Evolutionary conservation across 2,888 invertebrate species (phyloP).

Genomic region (Sclerodermus sp.): DNA sequence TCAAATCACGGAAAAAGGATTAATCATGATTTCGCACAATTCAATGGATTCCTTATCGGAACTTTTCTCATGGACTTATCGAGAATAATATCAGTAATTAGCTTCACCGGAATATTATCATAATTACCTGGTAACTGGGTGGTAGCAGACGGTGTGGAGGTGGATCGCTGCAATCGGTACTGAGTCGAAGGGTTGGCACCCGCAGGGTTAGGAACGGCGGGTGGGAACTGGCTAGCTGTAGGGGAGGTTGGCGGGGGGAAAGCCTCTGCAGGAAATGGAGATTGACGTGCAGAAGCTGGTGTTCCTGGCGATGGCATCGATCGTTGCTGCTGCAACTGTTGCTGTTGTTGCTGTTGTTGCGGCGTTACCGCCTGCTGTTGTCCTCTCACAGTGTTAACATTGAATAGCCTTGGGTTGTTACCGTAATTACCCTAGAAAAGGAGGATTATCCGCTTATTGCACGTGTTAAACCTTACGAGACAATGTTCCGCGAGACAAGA

Average conservation of each 20-base stretch:
- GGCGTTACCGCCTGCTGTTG: constrained; percentile 57
- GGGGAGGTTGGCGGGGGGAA: constrained; percentile 63
- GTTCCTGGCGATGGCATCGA: constrained; percentile 73
- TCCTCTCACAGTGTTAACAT: constrained; percentile 58
- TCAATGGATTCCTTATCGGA: too few relatives aligned
- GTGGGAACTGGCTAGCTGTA: constrained; percentile 57
- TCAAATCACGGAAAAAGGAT: not conserved
- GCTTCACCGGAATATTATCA: too few relatives aligned
- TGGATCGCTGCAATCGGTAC: constrained; percentile 65
- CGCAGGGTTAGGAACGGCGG: constrained; percentile 51
- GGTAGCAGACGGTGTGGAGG: constrained; percentile 63
- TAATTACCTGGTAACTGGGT: constrained; percentile 65
- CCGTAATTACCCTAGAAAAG: constrained; percentile 54
- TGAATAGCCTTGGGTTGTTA: constrained; percentile 53
- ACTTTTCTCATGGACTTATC: too few relatives aligned
- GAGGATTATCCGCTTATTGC: too few relatives aligned
- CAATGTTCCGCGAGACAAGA: too few relatives aligned
- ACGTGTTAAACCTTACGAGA: too few relatives aligned
- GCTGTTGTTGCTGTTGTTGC: constrained; percentile 59
- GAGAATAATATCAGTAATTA: too few relatives aligned
- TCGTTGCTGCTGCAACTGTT: constrained; percentile 75
- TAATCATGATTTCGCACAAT: too few relatives aligned
- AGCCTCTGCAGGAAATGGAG: constrained; percentile 61
- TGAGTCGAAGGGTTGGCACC: constrained; percentile 55
- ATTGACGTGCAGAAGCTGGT: constrained; percentile 61